A percentile compares a stretch with the other conserved stretches of the same genome.
Evolutionary conservation across 2,888 invertebrate species (phyloP).

Genomic region (Zaprionus bogoriensis): DNA sequence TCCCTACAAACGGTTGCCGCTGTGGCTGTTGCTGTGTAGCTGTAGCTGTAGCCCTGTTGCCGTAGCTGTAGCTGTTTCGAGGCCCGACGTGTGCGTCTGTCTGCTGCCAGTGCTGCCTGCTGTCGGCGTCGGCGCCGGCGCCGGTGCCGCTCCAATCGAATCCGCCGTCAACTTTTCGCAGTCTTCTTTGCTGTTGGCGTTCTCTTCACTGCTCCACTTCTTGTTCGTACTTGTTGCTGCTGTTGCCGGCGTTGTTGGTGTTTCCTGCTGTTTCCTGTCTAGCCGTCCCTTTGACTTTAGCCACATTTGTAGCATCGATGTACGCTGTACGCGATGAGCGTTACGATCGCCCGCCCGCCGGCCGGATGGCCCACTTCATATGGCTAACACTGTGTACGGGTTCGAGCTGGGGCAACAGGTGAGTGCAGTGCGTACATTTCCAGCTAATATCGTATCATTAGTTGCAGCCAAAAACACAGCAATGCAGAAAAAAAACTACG

Average conservation of each 20-base stretch:
- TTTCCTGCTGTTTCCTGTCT: conserved; percentile 54
- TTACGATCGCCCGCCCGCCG: background rate
- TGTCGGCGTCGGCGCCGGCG: conserved; percentile 23
- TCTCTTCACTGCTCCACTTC: conserved; percentile 55
- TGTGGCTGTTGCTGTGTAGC: conserved; percentile 22
- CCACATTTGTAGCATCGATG: conserved; percentile 63
- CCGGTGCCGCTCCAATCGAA: too few relatives aligned
- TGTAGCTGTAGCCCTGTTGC: conserved; percentile 35
- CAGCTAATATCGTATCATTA: conserved; percentile 19
- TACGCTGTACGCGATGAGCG: background rate
- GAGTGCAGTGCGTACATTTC: conserved; percentile 5
- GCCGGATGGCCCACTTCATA: too few relatives aligned
- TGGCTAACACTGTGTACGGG: background rate
- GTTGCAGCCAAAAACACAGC: too few relatives aligned
- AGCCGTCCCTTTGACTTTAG: conserved; percentile 69
- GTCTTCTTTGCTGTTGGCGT: conserved; percentile 58
- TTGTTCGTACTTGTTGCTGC: conserved; percentile 58
- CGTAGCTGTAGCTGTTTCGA: conserved; percentile 35
- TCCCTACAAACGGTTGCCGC: conserved; percentile 34
- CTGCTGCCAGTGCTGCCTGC: conserved; percentile 24
- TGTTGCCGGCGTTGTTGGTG: conserved; percentile 63
- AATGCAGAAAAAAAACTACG: background rate
- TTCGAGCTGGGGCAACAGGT: too few relatives aligned
- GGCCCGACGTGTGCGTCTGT: conserved; percentile 16
- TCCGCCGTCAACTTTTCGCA: conserved; percentile 17